Evolutionary conservation across 2,797 vertebrate species (phyloP), one percentile per base, ranked within the genome.

Genomic region (Allobates femoralis): DNA sequence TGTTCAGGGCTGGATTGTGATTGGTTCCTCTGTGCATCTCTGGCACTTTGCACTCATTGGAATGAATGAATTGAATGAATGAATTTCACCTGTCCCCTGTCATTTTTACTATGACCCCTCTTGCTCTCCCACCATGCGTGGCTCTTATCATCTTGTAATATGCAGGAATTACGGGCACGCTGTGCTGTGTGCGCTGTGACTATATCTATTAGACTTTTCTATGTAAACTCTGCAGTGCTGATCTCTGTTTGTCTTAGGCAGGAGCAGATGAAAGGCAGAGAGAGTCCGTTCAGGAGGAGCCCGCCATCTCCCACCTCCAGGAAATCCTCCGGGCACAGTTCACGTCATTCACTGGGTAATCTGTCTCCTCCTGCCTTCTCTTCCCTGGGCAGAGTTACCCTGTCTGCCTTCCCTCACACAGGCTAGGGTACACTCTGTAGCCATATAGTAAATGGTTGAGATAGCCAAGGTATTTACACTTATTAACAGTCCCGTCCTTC

Each of bases 301-400:
- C 46, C 51, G 19, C 62, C 66, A 50, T 87, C 86, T 75, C 67
- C 82, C 1, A n/a, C 32, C 19, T 41, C 82, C 76, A 53, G 66
- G 75, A 87, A 75, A 32, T 75, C 76, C 50, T 74, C 64, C 26
- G 62, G 50, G 55, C 69, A 79, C n/a, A 75, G 30, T 53, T 3
- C 5, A 2, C 51, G 30, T 41, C 34, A 73, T 16, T 84, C 75
- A 10, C 71, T 80, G n/a, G 86, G 86, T 87, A 84, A 73, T 21
- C 50, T 28, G 1, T 12, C 51, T 16, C 10, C 55, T 55, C 11
- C 26, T 18, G 78, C n/a, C 28, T 64, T 64, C 41, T 50, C 37
- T 67, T 26, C 60, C 19, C 10, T 64, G 8, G 3, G 4, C 21
- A 37, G 5, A 1, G 14, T 32, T 12, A 60, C 8, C 18, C 32